Percentiles rank a stretch among this genome's conserved stretches.
Evolutionary conservation across 2,797 vertebrate genomes (phyloP).

Genomic region (Hemitrygon akajei): DNA sequence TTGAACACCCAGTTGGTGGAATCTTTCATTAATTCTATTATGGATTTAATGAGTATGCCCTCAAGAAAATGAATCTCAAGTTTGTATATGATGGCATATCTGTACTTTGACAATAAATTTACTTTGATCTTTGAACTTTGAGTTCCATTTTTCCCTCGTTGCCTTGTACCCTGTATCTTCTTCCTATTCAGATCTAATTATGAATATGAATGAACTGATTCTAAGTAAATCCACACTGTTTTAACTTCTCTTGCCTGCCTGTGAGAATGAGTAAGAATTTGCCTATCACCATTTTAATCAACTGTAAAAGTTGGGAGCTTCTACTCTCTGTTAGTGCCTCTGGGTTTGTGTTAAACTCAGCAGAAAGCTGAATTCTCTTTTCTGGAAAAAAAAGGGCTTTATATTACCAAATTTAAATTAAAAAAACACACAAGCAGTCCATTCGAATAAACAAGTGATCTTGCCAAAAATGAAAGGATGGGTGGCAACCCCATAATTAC

Average conservation of each 20-base stretch:
- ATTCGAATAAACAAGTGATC: background rate
- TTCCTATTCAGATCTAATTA: background rate
- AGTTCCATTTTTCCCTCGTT: too few species aligned
- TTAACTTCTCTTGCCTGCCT: background rate
- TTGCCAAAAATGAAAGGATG: background rate
- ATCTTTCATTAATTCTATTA: too few species aligned
- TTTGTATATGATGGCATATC: too few species aligned
- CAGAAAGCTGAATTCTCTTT: background rate
- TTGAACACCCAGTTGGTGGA: too few species aligned
- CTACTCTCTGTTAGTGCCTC: background rate
- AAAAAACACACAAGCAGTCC: background rate
- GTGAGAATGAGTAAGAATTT: too few species aligned
- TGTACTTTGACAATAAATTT: too few species aligned
- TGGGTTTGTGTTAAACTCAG: background rate
- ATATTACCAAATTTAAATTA: background rate
- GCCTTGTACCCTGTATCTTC: too few species aligned
- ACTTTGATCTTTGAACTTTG: too few species aligned
- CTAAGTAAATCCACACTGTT: background rate
- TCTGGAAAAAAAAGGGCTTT: background rate
- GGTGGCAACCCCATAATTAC: constrained; percentile 16
- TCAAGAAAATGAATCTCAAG: too few species aligned
- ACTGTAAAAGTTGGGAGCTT: background rate
- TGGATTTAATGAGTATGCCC: too few species aligned
- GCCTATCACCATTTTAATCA: background rate
- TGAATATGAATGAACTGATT: background rate